Evolutionary conservation across 2,797 vertebrate species (phyloP).

Genomic region (Coendou prehensilis): DNA sequence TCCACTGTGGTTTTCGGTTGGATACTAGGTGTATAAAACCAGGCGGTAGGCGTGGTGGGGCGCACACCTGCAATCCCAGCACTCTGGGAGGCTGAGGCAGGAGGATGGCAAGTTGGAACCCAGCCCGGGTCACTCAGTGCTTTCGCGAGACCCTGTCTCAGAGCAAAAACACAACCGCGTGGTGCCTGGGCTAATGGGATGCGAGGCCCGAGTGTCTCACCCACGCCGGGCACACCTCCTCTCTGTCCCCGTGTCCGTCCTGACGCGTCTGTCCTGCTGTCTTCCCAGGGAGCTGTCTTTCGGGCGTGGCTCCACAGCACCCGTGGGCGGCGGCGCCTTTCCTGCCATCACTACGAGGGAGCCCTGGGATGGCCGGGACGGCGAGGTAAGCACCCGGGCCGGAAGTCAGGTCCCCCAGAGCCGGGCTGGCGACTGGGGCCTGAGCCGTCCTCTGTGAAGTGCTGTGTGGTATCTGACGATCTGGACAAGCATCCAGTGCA

Average conservation of each 20-base stretch:
- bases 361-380: constrained; percentile 97
- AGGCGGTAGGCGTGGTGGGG: not conserved
- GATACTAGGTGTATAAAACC: not conserved
- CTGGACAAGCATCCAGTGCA: too few relatives aligned
- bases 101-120: not conserved
- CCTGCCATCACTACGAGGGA: constrained; percentile 93
- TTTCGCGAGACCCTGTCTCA: not conserved
- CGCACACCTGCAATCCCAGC: not conserved
- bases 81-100: not conserved
- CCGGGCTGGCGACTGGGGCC: not conserved
- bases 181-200: not conserved
- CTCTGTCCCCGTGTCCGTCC: not conserved
- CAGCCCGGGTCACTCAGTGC: not conserved
- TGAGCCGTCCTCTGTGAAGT: not conserved
- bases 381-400: constrained; percentile 92
- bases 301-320: constrained; percentile 96
- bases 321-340: constrained; percentile 93
- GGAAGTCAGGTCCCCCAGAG: not conserved
- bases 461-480: rapidly evolving
- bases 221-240: not conserved
- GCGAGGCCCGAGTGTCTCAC: not conserved
- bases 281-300: constrained; percentile 94
- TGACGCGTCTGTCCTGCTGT: not conserved
- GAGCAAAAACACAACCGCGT: not conserved
- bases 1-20: not conserved